These are phyloP conservation scores for Ellobium chinense DNA, from an alignment of 2,888 invertebrate genomes.

Conservation along the genomic window DNA sequence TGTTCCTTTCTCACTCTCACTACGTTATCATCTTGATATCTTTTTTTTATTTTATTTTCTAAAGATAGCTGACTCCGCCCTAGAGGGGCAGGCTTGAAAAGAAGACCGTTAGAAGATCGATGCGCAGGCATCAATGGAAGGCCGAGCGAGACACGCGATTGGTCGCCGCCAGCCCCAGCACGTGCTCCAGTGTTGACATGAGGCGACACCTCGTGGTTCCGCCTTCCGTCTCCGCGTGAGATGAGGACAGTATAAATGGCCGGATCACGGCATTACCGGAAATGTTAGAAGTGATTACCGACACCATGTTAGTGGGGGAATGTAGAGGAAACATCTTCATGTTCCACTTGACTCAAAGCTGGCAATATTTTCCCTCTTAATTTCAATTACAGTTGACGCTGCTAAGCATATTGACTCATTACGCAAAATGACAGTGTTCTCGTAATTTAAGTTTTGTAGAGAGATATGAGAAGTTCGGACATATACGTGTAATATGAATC, in stretches of 20 bases:
- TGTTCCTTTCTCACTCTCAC: neutral
- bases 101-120: constrained; percentile 31
- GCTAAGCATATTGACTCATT: too few species aligned
- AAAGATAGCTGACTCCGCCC: constrained; percentile 11
- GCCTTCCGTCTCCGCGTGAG: neutral
- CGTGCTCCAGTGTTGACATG: constrained; percentile 37
- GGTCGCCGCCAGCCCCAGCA: constrained; percentile 27
- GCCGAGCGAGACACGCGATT: constrained; percentile 12
- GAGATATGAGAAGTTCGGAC: too few species aligned
- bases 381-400: too few species aligned
- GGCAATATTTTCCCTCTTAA: too few species aligned
- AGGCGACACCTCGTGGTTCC: constrained; percentile 19
- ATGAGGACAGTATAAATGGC: constrained; percentile 13
- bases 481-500: too few species aligned
- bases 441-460: neutral
- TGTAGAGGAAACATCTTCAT: too few species aligned
- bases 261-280: neutral
- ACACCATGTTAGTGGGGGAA: too few species aligned
- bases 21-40: neutral
- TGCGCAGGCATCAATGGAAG: neutral
- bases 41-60: neutral
- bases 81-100: neutral
- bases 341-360: too few species aligned
- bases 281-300: too few species aligned
- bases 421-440: too few species aligned